Conservation (phyloP, 2,113 vertebrate genomes). For the Toxotes jaculatrix region DNA sequence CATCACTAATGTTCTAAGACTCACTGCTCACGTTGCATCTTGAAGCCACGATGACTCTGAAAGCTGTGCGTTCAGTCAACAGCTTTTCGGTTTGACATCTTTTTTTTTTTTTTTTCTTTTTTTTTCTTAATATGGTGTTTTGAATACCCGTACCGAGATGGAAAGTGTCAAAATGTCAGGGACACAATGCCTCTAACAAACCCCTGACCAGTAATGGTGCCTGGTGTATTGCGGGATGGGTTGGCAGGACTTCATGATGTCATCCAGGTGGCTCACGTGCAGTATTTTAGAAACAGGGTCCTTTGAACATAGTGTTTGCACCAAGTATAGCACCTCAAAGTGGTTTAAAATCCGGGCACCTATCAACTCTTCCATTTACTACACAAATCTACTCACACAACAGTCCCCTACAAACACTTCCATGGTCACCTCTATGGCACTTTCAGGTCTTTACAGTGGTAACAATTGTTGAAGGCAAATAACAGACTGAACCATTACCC, state of each 20-base stretch:
- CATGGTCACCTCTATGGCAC: slow-evolving; percentile 77
- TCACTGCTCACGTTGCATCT: slow-evolving; percentile 38
- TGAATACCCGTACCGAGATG: slow-evolving; percentile 55
- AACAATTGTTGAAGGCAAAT: slow-evolving; percentile 74
- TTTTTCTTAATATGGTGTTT: slow-evolving; percentile 6
- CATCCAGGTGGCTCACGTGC: slow-evolving; percentile 28
- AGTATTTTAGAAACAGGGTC: slow-evolving; percentile 38
- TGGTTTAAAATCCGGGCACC: slow-evolving; percentile 60
- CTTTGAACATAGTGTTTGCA: slow-evolving; percentile 41
- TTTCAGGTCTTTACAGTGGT: slow-evolving; percentile 80
- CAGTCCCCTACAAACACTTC: slow-evolving; percentile 68
- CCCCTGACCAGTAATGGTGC: slow-evolving; percentile 14
- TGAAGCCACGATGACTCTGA: slow-evolving; percentile 24
- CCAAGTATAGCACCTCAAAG: slow-evolving; percentile 59
- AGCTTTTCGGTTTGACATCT: slow-evolving; percentile 48
- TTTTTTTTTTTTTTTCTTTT: background rate
- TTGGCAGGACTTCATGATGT: slow-evolving; percentile 38
- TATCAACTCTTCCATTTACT: slow-evolving; percentile 47
- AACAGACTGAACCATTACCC: slow-evolving; percentile 73
- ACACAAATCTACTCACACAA: slow-evolving; percentile 62
- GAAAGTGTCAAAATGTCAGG: slow-evolving; percentile 39
- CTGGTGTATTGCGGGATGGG: slow-evolving; percentile 22
- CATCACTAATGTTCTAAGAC: slow-evolving; percentile 28
- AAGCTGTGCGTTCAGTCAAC: background rate
- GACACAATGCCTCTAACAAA: slow-evolving; percentile 22